These are phyloP conservation scores for Saccostrea echinata DNA, from an alignment of 1,140 invertebrate genomes.

Conservation along the genomic window DNA sequence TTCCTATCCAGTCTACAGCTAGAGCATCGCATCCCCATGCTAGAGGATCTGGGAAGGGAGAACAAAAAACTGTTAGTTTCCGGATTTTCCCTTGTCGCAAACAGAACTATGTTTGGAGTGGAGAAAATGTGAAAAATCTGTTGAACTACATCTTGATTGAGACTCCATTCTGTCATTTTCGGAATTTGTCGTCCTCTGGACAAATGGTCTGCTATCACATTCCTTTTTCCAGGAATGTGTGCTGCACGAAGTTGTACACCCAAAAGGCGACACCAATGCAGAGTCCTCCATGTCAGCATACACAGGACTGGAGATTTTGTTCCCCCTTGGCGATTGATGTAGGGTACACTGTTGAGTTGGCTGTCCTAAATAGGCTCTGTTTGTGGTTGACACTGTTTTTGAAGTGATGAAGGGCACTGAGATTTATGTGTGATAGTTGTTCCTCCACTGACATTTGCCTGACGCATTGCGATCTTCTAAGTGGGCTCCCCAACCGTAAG, in stretches of 20 bases:
- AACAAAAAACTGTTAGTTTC: conserved; percentile 32
- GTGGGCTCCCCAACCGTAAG: background rate
- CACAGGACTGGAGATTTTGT: conserved; percentile 44
- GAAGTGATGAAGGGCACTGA: conserved; percentile 36
- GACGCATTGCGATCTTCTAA: background rate
- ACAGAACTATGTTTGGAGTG: background rate
- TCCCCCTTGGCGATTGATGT: conserved; percentile 48
- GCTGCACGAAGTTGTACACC: too few species aligned
- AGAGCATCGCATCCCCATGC: conserved; percentile 15
- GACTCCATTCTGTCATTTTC: too few species aligned
- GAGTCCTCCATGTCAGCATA: conserved; percentile 36
- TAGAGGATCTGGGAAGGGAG: background rate
- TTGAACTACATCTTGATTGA: background rate
- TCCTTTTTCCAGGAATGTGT: conserved; percentile 36
- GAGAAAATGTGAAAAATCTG: background rate
- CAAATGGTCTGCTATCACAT: background rate
- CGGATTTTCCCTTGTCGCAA: conserved; percentile 40
- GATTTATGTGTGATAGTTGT: conserved; percentile 31
- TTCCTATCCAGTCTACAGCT: conserved; percentile 27
- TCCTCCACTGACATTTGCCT: too few species aligned
- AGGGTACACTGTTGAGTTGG: conserved; percentile 43
- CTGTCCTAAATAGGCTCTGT: background rate
- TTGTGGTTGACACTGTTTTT: background rate
- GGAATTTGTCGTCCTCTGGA: too few species aligned
- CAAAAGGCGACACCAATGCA: too few species aligned